phyloP scores from a whole-genome alignment of 2,797 vertebrate genomes.

The Odontamblyopus rebecca region DNA sequence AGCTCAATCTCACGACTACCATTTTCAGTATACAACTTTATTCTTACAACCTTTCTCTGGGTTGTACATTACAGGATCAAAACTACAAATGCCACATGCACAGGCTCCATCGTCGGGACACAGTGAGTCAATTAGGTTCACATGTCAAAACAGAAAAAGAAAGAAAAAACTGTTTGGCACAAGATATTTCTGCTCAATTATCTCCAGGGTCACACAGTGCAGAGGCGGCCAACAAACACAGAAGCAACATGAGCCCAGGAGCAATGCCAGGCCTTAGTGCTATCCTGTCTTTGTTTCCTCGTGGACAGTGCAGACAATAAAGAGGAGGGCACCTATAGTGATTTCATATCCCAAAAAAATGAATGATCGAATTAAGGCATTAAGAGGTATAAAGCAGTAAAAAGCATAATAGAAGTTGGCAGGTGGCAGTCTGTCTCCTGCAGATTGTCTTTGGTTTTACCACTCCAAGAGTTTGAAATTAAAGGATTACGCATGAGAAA shows the following conservation, averaged over 20 bases:
- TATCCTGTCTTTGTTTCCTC: constrained; percentile 41
- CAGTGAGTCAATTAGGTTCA: constrained; percentile 32
- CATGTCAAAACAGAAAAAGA: constrained; percentile 44
- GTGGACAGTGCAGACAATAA: constrained; percentile 33
- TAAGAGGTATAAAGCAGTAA: constrained; percentile 32
- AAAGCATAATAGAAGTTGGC: constrained; percentile 32
- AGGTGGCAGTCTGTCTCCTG: constrained; percentile 42
- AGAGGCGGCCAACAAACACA: constrained; percentile 63
- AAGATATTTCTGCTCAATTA: constrained; percentile 47
- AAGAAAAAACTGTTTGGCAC: constrained; percentile 36
- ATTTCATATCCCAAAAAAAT: constrained; percentile 33
- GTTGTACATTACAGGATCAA: constrained; percentile 40
- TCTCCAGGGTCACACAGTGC: constrained; percentile 57
- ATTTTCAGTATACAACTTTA: constrained; percentile 28
- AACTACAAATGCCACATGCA: constrained; percentile 50
- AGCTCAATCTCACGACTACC: constrained; percentile 34
- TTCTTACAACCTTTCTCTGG: constrained; percentile 41
- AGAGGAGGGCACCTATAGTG: constrained; percentile 36
- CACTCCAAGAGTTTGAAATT: constrained; percentile 29
- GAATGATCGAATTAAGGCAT: constrained; percentile 43
- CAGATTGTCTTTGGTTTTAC: constrained; percentile 15
- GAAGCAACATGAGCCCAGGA: constrained; percentile 39
- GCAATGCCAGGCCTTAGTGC: constrained; percentile 37
- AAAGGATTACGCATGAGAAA: constrained; percentile 40
- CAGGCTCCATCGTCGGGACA: constrained; percentile 43